Evolutionary conservation across 2,113 vertebrate genomes (phyloP), one percentile per base, ranked within the genome.

Genomic region (Todiramphus chloris): DNA sequence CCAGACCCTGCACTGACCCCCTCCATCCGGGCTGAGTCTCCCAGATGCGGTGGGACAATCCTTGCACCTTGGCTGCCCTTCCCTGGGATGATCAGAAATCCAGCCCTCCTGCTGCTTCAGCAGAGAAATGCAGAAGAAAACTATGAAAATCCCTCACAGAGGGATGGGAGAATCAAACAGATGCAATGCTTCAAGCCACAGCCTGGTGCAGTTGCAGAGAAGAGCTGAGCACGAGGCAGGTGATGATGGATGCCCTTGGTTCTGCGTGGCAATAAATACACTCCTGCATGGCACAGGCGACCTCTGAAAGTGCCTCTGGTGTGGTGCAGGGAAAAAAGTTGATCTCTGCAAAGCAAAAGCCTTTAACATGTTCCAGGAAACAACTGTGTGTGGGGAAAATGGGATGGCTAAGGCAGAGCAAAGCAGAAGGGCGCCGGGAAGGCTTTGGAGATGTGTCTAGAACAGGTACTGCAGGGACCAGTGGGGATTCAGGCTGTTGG

Each of bases 211-310:
- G 53, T 37, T 63, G 46, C 59, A 74, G 44, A 41, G 56, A 20
- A 87, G 31, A 19, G 13, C 33, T 0, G 0, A 80, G 37, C 51
- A 13, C 0, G 6, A 55, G 74, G 55, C 39, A 74, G 77, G 27
- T 5, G 23, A 28, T 39, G 41, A 48, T 37, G 72, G 80, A 68
- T 70, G 62, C 82, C 62, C 5, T 33, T 0, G 0, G 24, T 59
- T 95, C 77, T 59, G 19, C 1, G 2, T 20, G 51, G 67, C 64
- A 74, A 78, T 74, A 67, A 82, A 78, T 17, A 27, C 13, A 11
- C 17, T 56, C 79, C 82, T 59, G 19, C 1, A 1, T 23, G 16
- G n/a, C 55, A 41, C 3, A 35, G 77, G 41, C 73, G 72, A 33
- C 4, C 39, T 37, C 64, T 55, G 8, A 19, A 60, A 30, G 14